Base-by-base conservation (phyloP, 2,888 invertebrate genomes). In the Papilio gigon region DNA sequence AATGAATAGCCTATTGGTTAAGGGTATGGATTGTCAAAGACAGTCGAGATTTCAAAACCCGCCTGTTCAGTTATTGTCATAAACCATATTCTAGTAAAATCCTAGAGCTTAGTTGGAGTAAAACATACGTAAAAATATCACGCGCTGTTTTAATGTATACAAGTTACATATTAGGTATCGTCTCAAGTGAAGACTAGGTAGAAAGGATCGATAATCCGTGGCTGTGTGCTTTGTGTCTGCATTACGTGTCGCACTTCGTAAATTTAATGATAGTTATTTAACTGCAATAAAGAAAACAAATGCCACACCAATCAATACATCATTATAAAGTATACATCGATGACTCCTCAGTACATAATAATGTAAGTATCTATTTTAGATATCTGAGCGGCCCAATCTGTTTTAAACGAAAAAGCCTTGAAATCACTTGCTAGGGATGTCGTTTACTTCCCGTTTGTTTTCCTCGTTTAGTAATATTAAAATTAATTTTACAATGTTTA, bases 401-500 rank as follows among this genome's bases (percentile, higher is more conserved):
- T 14, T 20, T 22, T 35, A 37, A 22, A 59, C 14, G 25, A 22
- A 60, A 25, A 37, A 25, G 8, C 40, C 60, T 60, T 60, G 60
- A 37, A 12, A 60, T 9, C 20, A 8, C n/a, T 27, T 60, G 40
- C 40, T 22, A 30, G n/a, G 27, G 2, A 59, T 35, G 12, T 22
- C 22, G 60, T 40, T 40, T 60, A n/a, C 60, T 60, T 60, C 60
- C 25, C 37, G 40, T 25, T 40, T 40, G 60, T 60, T 60, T 60
- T 60, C 60, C 60, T 60, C 4, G 25, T 60, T 60, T 2, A 60
- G n/a, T 4, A 56, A n/a, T 60, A 60, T 17, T 20, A 40, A 2
- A n/a, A n/a, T 40, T 60, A 14, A 40, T 35, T 60, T 37, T 22
- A 59, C 5, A 4, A 59, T 58, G 12, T 17, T 30, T 58, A 47